Evolutionary conservation across 2,797 vertebrate genomes (phyloP).

Genomic region (Graptemys geographica): DNA sequence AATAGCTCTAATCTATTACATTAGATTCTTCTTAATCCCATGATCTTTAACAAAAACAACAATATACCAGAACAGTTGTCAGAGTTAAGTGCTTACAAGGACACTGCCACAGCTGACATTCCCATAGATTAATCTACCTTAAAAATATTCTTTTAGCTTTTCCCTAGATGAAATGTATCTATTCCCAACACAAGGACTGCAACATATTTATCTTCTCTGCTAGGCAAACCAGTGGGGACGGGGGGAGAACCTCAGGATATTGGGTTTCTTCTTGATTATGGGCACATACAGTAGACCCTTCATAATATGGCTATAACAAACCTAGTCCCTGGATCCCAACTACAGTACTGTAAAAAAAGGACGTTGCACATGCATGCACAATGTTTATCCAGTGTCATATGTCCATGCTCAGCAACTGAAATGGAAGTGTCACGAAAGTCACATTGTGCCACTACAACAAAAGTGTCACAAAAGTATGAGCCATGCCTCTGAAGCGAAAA

Average conservation of each 20-base stretch:
- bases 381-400: background rate
- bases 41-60: background rate
- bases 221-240: background rate
- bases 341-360: background rate
- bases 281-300: background rate
- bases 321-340: background rate
- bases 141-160: background rate
- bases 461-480: background rate
- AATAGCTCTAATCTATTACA: background rate
- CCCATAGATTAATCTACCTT: background rate
- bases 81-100: background rate
- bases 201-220: background rate
- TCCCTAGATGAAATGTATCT: background rate
- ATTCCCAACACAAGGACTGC: background rate
- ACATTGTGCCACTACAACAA: too few species aligned
- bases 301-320: background rate
- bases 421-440: background rate
- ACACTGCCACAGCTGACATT: fast-evolving
- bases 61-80: background rate
- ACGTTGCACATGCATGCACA: too few species aligned
- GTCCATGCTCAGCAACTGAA: background rate
- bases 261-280: background rate
- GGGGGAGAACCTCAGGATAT: background rate
- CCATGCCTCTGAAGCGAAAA: background rate
- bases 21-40: background rate